Conservation (phyloP, 1,140 invertebrate genomes). For the Cotesia vestalis region DNA sequence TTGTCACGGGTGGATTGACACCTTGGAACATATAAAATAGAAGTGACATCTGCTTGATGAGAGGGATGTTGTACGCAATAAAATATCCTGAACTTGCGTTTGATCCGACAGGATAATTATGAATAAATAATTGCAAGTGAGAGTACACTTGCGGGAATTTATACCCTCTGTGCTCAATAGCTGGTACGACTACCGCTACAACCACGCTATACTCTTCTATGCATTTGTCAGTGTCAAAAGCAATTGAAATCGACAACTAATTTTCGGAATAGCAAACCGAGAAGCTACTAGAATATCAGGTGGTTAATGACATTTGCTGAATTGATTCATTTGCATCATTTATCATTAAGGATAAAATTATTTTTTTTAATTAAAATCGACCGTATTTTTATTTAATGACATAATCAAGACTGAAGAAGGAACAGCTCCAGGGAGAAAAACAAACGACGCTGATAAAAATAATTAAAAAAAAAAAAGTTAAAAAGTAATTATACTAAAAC, state of each 20-base stretch:
- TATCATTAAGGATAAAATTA: slow-evolving; percentile 11
- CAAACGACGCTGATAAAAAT: no score
- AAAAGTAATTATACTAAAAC: not conserved
- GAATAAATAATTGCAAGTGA: slow-evolving; percentile 14
- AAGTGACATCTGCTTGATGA: no score
- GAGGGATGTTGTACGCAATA: not conserved
- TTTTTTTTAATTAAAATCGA: not conserved
- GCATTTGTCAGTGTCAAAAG: slow-evolving; percentile 24
- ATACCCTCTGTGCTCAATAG: no score
- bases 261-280: not conserved
- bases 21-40: not conserved
- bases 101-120: slow-evolving; percentile 14
- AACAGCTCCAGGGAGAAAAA: no score
- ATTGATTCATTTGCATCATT: slow-evolving; percentile 17
- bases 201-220: not conserved
- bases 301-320: not conserved
- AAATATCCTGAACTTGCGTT: not conserved
- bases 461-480: not conserved
- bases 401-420: no score
- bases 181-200: not conserved
- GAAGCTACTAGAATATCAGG: not conserved
- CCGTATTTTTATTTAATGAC: not conserved
- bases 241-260: slow-evolving; percentile 21
- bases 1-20: slow-evolving; percentile 2
- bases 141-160: not conserved